Percentiles rank a stretch among this genome's conserved stretches.
phyloP scores from a whole-genome alignment of 2,113 vertebrate species.

The Gobiocypris rarus region DNA sequence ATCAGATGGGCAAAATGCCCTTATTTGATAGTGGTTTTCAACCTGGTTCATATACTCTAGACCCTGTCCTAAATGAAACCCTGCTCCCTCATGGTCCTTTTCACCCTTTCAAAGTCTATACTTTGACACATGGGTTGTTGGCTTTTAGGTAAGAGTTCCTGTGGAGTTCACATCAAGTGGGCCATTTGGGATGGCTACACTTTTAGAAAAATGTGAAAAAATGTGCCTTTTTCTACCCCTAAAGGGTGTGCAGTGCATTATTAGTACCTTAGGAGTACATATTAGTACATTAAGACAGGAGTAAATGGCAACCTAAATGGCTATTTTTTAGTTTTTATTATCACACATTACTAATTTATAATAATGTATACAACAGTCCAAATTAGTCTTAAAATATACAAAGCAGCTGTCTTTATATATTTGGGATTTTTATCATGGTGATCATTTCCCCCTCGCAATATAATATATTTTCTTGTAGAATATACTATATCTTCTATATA shows the following conservation, averaged over 20 bases:
- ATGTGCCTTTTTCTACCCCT: neutral
- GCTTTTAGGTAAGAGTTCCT: neutral
- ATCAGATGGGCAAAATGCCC: neutral
- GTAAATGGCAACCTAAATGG: neutral
- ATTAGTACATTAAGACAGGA: too few species aligned
- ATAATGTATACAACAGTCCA: too few species aligned
- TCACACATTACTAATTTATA: neutral
- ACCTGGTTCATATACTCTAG: neutral
- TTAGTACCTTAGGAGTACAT: neutral
- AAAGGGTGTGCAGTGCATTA: neutral
- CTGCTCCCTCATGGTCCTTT: neutral
- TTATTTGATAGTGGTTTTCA: neutral
- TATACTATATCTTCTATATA: neutral
- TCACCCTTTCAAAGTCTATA: neutral
- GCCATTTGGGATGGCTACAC: neutral
- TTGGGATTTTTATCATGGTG: neutral
- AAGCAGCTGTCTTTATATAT: neutral
- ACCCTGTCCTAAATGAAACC: neutral
- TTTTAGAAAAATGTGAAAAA: neutral
- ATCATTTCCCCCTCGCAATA: neutral
- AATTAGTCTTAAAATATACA: neutral
- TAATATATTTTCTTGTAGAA: neutral
- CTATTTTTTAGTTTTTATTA: neutral
- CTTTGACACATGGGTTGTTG: neutral
- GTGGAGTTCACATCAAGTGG: neutral